A percentile compares a stretch with the other conserved stretches of the same genome.
Conservation (phyloP, 2,113 vertebrate species). For the Benthochromis sp. region DNA sequence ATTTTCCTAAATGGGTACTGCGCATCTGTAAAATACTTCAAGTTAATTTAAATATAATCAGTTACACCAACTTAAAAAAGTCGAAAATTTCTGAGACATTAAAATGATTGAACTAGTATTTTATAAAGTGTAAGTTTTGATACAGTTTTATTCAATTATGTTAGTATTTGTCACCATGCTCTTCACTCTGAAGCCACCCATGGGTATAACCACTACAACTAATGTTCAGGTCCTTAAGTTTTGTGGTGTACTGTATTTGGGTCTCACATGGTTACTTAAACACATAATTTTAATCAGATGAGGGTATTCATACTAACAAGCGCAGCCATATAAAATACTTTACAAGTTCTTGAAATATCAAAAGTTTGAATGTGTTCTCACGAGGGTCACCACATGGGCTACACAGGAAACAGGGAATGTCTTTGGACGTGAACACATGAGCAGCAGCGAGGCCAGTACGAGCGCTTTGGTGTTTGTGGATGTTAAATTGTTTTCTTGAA, state of each 20-base stretch:
- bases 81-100: accelerated
- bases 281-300: not conserved
- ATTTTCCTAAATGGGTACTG: not conserved
- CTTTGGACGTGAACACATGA: accelerated
- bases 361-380: not conserved
- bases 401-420: not conserved
- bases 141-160: not conserved
- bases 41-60: not conserved
- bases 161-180: not conserved
- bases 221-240: accelerated
- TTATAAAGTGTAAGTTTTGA: not conserved
- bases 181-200: not conserved
- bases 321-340: accelerated
- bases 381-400: accelerated
- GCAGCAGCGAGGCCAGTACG: accelerated
- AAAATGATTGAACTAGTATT: not conserved
- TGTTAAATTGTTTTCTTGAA: not conserved
- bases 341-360: not conserved
- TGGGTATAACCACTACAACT: not conserved
- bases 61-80: accelerated
- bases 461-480: not conserved
- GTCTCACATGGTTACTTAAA: not conserved
- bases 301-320: not conserved
- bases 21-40: not conserved
- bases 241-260: not conserved